These are phyloP conservation scores for Chlorops oryzae DNA, from an alignment of 1,140 invertebrate species.

Conservation along the genomic window DNA sequence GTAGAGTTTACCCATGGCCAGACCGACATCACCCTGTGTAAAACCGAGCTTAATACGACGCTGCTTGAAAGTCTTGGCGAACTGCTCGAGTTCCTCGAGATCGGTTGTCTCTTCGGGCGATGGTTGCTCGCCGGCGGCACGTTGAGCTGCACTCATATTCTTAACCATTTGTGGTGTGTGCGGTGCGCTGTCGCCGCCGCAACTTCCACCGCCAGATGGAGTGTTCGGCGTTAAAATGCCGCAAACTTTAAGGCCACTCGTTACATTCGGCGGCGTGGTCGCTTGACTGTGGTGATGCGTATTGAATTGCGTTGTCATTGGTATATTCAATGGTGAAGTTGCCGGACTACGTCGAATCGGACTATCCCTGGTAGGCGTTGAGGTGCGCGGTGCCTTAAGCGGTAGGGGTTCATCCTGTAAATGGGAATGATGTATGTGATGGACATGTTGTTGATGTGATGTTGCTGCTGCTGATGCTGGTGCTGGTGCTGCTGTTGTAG, in stretches of 20 bases:
- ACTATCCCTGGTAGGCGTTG: constrained; percentile 50
- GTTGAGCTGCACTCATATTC: constrained; percentile 46
- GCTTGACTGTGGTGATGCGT: neutral
- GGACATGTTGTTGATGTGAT: constrained; percentile 44
- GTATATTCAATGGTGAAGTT: constrained; percentile 29
- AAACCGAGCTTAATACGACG: constrained; percentile 92
- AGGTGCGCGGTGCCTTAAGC: constrained; percentile 46
- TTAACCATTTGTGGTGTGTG: constrained; percentile 53
- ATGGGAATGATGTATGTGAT: constrained; percentile 21
- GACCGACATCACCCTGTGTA: constrained; percentile 96
- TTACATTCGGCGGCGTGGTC: constrained; percentile 39
- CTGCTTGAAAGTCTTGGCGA: constrained; percentile 95
- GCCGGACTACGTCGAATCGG: constrained; percentile 46
- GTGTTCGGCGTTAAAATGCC: constrained; percentile 53
- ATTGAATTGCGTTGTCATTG: constrained; percentile 19
- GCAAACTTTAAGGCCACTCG: constrained; percentile 28
- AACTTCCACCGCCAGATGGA: constrained; percentile 5
- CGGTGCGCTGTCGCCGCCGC: too few species aligned
- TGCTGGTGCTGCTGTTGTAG: constrained; percentile 50
- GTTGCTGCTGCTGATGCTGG: constrained; percentile 30
- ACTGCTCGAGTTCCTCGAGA: constrained; percentile 91
- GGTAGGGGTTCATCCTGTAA: constrained; percentile 43
- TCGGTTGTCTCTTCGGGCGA: constrained; percentile 88
- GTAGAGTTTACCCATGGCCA: constrained; percentile 97
- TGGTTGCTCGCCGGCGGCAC: constrained; percentile 61